These are phyloP conservation scores for Carettochelys insculpta DNA, from an alignment of 2,113 vertebrate genomes.

Conservation along the genomic window DNA sequence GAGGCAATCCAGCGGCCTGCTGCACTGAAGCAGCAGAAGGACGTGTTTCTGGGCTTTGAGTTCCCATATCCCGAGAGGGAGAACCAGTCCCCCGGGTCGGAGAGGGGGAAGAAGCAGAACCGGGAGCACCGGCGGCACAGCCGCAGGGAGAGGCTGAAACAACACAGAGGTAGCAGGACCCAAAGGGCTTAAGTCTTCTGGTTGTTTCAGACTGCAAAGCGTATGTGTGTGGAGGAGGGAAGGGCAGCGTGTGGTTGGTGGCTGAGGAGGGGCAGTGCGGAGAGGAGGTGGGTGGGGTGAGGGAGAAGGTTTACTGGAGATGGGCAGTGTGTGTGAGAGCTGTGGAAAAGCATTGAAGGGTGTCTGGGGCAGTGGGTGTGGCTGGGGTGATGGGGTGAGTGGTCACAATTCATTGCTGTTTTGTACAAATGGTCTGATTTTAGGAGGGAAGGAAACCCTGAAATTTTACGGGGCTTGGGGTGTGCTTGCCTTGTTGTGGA, in stretches of 20 bases:
- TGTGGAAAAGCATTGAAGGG: neutral
- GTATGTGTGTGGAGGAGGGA: constrained; percentile 20
- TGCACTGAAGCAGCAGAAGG: constrained; percentile 73
- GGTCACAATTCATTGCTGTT: neutral
- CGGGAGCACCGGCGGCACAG: constrained; percentile 81
- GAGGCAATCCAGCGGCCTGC: constrained; percentile 61
- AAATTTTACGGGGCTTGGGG: neutral
- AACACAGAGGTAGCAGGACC: constrained; percentile 72
- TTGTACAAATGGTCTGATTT: constrained; percentile 16
- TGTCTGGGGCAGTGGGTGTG: neutral
- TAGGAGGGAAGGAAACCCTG: neutral
- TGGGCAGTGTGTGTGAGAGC: neutral
- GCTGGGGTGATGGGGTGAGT: neutral
- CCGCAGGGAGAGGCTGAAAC: constrained; percentile 81
- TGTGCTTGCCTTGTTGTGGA: neutral
- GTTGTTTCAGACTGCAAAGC: neutral
- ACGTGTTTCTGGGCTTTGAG: constrained; percentile 69
- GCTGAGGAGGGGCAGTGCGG: neutral
- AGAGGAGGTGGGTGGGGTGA: constrained; percentile 20
- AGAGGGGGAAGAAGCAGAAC: constrained; percentile 81
- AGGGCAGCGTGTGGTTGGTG: no score
- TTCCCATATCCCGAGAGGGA: constrained; percentile 70
- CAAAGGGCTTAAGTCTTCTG: neutral
- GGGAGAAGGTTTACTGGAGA: no score
- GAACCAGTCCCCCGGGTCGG: constrained; percentile 77